A percentile compares a stretch with the other conserved stretches of the same genome.
Evolutionary conservation across 1,140 invertebrate species (phyloP).

Genomic region (Bombus cullumanus): DNA sequence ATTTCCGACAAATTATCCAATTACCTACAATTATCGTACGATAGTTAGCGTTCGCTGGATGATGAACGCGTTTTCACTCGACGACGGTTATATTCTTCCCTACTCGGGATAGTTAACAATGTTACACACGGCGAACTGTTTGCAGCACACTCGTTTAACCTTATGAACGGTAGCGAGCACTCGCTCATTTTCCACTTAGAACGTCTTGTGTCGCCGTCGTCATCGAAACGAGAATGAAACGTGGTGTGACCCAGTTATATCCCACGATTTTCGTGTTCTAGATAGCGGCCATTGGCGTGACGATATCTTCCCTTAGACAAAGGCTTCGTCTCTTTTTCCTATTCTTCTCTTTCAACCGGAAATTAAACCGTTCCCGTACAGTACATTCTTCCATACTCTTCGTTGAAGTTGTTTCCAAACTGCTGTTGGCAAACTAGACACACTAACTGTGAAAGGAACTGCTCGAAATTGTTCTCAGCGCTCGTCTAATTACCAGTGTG

Average conservation of each 20-base stretch:
- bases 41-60: constrained; percentile 10
- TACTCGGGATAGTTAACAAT: constrained; percentile 34
- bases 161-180: constrained; percentile 51
- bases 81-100: constrained; percentile 2
- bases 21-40: constrained; percentile 22
- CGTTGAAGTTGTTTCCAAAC: not conserved
- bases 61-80: constrained; percentile 23
- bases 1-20: constrained; percentile 11
- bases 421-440: not conserved
- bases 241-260: constrained; percentile 43
- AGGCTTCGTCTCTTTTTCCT: not conserved
- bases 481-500: constrained; percentile 21
- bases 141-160: constrained; percentile 50
- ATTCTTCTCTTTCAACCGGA: not conserved
- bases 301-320: not conserved
- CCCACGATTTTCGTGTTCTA: constrained; percentile 30
- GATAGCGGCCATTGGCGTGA: not conserved
- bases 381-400: not conserved
- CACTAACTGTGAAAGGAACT: not conserved
- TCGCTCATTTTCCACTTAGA: constrained; percentile 59
- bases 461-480: not conserved
- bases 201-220: constrained; percentile 30
- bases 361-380: not conserved
- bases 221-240: constrained; percentile 29
- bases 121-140: constrained; percentile 48